Base-by-base conservation (phyloP, 2,797 vertebrate genomes). In the Tragelaphus oryx region DNA sequence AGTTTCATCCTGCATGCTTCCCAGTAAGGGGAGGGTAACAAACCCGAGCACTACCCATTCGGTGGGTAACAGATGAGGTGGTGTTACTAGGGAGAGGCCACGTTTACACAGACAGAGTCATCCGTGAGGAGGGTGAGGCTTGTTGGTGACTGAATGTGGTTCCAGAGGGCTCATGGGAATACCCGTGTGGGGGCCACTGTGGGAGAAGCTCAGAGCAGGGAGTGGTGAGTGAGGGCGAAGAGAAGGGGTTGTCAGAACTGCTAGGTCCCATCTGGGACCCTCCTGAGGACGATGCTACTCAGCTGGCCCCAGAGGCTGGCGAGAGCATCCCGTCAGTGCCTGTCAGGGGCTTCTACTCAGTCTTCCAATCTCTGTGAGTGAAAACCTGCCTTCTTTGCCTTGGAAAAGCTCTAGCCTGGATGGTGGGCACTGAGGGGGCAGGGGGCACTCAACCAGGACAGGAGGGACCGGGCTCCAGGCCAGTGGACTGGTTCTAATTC, bases 211-310 rank as follows among this genome's bases (percentile, higher is more conserved):
- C 9, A 0, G 55, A 59, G 50, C 76, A 87, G 7, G 13, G 33
- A 33, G 20, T 5, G n/a, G 37, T 26, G 8, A 16, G 1, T 20
- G 16, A 18, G 46, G 75, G 76, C 10, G 4, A 26, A 78, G 30
- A 65, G 48, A 20, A 16, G 50, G 55, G 0, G 12, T 0, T 20
- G 22, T 8, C 0, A 2, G 17, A 54, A 20, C 16, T 2, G 2
- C n/a, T 12, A 13, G 75, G n/a, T n/a, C 37, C 87, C 16, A 7
- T 5, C 18, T 16, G 37, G n/a, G 65, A 44, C 10, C 6, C 14
- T 2, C 3, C 10, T 30, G 30, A 71, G 8, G 48, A 76, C 4
- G 8, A 68, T 37, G 62, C 46, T 46, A 33, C 80, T 26, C 2
- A 62, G 74, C 55, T n/a, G 44, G 33, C 48, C 26, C 59, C 14